Evolutionary conservation across 2,113 vertebrate genomes (phyloP).

Genomic region (Perca schrenkii): DNA sequence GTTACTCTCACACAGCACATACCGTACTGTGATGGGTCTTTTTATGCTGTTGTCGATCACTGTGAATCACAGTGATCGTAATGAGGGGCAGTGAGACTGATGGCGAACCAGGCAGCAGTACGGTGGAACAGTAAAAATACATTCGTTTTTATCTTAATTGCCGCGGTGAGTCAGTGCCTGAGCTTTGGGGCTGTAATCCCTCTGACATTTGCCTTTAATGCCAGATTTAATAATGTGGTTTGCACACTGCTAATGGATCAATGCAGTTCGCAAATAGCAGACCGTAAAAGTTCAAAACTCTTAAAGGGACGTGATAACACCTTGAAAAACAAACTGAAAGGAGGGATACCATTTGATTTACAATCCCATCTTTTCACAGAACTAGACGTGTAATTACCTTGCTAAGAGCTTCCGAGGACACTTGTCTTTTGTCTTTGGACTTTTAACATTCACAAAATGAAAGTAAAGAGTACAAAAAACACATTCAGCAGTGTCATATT

Average conservation of each 20-base stretch:
- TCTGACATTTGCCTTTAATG: slow-evolving; percentile 64
- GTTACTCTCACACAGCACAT: neutral
- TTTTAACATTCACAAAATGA: neutral
- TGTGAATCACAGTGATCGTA: slow-evolving; percentile 34
- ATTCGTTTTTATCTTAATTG: slow-evolving; percentile 49
- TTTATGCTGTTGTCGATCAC: slow-evolving; percentile 8
- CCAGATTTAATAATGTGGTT: slow-evolving; percentile 50
- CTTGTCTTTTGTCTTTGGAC: neutral
- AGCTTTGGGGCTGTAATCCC: slow-evolving; percentile 47
- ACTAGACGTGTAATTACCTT: neutral
- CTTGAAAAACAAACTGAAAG: slow-evolving; percentile 17
- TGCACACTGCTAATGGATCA: slow-evolving; percentile 31
- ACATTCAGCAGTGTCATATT: neutral
- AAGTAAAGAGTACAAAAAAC: neutral
- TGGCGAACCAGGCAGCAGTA: neutral
- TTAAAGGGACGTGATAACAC: slow-evolving; percentile 1
- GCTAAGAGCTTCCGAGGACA: neutral
- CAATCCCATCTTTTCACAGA: neutral
- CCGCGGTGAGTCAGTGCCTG: slow-evolving; percentile 31
- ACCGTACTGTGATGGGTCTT: neutral
- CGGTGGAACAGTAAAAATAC: slow-evolving; percentile 32
- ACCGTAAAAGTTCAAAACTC: slow-evolving; percentile 37
- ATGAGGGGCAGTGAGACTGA: slow-evolving; percentile 47
- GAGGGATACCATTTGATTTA: neutral
- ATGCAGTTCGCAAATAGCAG: slow-evolving; percentile 40